Evolutionary conservation across 2,113 vertebrate genomes (phyloP).

Genomic region (Archilochus colubris): DNA sequence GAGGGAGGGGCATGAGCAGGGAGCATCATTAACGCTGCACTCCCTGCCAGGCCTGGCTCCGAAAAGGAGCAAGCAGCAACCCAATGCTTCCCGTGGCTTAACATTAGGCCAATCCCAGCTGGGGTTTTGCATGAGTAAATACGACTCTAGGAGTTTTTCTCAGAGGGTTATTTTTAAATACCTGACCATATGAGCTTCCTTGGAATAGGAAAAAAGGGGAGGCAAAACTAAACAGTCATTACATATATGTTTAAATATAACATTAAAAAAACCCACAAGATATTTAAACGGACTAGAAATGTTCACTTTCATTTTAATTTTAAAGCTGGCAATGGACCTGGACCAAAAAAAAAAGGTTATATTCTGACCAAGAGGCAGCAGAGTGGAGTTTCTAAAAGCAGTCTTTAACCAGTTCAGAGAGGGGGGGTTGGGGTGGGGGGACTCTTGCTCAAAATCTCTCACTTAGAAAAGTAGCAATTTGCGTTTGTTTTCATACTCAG

Average conservation of each 20-base stretch:
- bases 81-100: neutral
- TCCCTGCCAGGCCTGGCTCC: no score
- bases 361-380: conserved; percentile 35
- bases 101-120: neutral
- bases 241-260: conserved; percentile 55
- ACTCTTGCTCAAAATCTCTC: neutral
- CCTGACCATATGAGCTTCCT: conserved; percentile 42
- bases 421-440: no score
- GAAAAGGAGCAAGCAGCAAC: neutral
- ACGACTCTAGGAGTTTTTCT: neutral
- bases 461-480: conserved; percentile 59
- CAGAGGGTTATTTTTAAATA: conserved; percentile 58
- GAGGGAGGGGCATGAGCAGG: neutral
- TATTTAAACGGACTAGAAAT: conserved; percentile 47
- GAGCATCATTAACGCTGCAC: neutral
- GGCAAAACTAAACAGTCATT: conserved; percentile 48
- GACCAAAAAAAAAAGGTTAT: conserved; percentile 36
- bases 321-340: conserved; percentile 29
- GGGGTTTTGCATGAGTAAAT: neutral
- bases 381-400: neutral
- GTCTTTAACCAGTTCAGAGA: neutral
- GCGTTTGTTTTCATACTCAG: conserved; percentile 69
- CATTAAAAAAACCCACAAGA: conserved; percentile 34
- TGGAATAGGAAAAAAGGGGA: conserved; percentile 57
- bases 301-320: conserved; percentile 43